These are phyloP conservation scores for Spisula solida DNA, from an alignment of 2,888 invertebrate genomes.

Conservation along the genomic window DNA sequence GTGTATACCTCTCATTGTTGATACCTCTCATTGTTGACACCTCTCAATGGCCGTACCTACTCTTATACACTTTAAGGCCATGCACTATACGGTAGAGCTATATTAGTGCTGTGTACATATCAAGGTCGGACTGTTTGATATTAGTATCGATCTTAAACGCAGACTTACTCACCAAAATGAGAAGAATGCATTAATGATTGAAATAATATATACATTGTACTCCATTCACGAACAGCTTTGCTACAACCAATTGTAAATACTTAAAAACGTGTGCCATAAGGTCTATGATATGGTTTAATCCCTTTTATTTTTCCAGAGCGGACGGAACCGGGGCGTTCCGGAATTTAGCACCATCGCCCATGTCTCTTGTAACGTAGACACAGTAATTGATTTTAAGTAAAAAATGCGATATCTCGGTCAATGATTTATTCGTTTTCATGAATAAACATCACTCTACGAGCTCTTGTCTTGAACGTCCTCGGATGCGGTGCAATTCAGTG, in stretches of 20 bases:
- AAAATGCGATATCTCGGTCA: slow-evolving; percentile 30
- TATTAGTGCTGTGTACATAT: too few species aligned
- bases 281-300: background rate
- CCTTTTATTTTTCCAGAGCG: background rate
- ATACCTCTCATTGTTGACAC: too few species aligned
- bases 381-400: background rate
- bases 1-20: too few species aligned
- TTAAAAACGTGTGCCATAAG: too few species aligned
- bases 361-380: background rate
- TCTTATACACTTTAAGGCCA: too few species aligned
- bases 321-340: background rate
- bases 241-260: background rate
- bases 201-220: too few species aligned
- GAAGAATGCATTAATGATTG: too few species aligned
- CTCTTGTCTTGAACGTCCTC: background rate
- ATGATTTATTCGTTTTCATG: slow-evolving; percentile 25
- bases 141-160: too few species aligned
- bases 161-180: too few species aligned
- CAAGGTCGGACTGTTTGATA: too few species aligned
- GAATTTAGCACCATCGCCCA: slow-evolving; percentile 15
- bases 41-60: too few species aligned
- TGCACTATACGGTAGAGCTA: too few species aligned
- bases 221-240: background rate
- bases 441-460: background rate
- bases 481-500: background rate